Percentiles rank a stretch among this genome's conserved stretches.
Conservation (phyloP, 2,113 vertebrate genomes). For the Taxidea taxus region DNA sequence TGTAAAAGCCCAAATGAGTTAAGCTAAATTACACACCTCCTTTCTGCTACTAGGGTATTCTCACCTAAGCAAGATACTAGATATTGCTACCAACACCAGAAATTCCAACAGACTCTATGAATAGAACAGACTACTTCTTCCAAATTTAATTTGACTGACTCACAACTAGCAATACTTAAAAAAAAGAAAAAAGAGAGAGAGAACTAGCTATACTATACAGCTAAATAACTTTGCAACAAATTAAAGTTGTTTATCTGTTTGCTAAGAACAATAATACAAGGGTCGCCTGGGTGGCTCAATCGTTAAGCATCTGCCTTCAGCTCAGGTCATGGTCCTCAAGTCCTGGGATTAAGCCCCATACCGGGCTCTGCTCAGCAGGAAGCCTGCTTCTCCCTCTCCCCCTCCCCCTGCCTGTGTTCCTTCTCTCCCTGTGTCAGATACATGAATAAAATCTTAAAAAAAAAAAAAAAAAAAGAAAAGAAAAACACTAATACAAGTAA, state of each 20-base stretch:
- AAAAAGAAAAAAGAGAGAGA: background rate
- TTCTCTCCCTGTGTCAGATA: no score
- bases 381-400: no score
- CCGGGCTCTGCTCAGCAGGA: no score
- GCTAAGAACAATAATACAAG: background rate
- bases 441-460: no score
- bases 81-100: background rate
- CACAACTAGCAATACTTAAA: background rate
- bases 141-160: background rate
- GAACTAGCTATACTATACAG: background rate
- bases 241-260: background rate
- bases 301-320: no score
- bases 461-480: no score
- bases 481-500: background rate
- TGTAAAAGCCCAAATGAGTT: slow-evolving; percentile 65
- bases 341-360: no score
- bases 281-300: no score
- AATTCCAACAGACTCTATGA: background rate
- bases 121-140: background rate
- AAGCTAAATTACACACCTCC: background rate
- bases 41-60: background rate
- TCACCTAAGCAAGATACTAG: background rate
- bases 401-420: no score
- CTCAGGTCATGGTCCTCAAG: no score
- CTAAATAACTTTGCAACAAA: background rate